Percentiles rank a stretch among this genome's conserved stretches.
These are phyloP conservation scores for Volucella bombylans DNA, from an alignment of 2,888 invertebrate genomes.

Conservation along the genomic window DNA sequence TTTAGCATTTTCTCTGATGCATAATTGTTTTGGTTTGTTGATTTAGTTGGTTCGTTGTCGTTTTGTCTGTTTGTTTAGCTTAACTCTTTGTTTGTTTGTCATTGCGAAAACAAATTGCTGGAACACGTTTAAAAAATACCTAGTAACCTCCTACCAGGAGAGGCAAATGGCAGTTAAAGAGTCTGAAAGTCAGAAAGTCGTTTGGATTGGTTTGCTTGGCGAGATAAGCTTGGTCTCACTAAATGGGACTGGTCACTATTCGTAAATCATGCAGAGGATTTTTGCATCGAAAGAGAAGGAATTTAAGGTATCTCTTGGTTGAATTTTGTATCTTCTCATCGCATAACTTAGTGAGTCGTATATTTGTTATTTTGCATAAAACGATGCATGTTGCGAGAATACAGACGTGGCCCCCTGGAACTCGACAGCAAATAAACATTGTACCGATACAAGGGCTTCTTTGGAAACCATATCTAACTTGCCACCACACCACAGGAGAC, in stretches of 20 bases:
- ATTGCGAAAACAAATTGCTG: constrained; percentile 66
- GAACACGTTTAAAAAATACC: constrained; percentile 70
- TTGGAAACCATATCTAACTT: no score
- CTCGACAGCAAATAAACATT: no score
- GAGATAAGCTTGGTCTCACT: constrained; percentile 13
- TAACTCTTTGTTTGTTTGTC: constrained; percentile 58
- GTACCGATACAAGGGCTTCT: no score
- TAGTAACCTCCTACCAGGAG: constrained; percentile 59
- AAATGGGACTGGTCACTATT: constrained; percentile 9
- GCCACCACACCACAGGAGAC: no score
- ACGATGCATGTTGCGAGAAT: background rate
- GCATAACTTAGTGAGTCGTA: constrained; percentile 15
- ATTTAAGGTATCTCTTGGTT: constrained; percentile 49
- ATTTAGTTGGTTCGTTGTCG: background rate
- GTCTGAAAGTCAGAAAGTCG: background rate
- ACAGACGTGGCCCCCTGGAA: no score
- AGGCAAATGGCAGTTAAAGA: background rate
- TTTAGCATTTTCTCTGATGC: constrained; percentile 47
- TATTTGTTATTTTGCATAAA: constrained; percentile 15
- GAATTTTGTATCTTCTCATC: constrained; percentile 40
- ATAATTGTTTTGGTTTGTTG: constrained; percentile 62
- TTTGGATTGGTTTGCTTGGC: background rate
- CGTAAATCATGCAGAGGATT: constrained; percentile 17
- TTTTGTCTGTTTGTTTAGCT: constrained; percentile 41
- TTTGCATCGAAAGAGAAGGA: constrained; percentile 37